A percentile compares a stretch with the other conserved stretches of the same genome.
phyloP scores from a whole-genome alignment of 1,140 invertebrate species.

The Camponotus vicinus region DNA sequence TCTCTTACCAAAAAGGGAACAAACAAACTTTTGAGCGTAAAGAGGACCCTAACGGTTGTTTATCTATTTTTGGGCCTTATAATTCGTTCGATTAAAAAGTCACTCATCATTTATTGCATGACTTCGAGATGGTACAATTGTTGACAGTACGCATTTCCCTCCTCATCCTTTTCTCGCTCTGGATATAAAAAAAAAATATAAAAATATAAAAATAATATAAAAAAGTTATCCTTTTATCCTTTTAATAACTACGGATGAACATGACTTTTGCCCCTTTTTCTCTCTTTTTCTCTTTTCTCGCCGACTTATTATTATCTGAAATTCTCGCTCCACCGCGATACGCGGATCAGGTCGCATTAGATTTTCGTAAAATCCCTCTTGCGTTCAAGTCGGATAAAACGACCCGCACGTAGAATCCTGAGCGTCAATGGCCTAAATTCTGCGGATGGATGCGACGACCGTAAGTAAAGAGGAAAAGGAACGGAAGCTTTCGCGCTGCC shows the following conservation, averaged over 20 bases:
- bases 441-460: conserved; percentile 51
- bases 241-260: neutral
- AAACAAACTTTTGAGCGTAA: too few species aligned
- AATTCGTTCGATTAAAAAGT: too few species aligned
- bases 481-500: conserved; percentile 9
- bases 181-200: too few species aligned
- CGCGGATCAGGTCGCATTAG: conserved; percentile 32
- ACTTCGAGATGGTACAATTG: too few species aligned
- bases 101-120: too few species aligned
- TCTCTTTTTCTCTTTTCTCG: neutral
- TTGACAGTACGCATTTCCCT: too few species aligned
- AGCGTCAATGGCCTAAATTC: conserved; percentile 58
- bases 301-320: conserved; percentile 15
- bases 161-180: too few species aligned
- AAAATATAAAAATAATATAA: too few species aligned
- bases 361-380: conserved; percentile 47
- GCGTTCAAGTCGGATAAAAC: conserved; percentile 53
- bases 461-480: conserved; percentile 57
- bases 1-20: too few species aligned
- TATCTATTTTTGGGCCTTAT: too few species aligned
- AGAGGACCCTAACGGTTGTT: too few species aligned
- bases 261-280: neutral
- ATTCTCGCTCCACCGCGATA: neutral
- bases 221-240: neutral
- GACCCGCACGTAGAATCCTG: conserved; percentile 29